Percentiles rank a stretch among this genome's conserved stretches.
Evolutionary conservation across 2,797 vertebrate species (phyloP).

Genomic region (Pteropus rufus): DNA sequence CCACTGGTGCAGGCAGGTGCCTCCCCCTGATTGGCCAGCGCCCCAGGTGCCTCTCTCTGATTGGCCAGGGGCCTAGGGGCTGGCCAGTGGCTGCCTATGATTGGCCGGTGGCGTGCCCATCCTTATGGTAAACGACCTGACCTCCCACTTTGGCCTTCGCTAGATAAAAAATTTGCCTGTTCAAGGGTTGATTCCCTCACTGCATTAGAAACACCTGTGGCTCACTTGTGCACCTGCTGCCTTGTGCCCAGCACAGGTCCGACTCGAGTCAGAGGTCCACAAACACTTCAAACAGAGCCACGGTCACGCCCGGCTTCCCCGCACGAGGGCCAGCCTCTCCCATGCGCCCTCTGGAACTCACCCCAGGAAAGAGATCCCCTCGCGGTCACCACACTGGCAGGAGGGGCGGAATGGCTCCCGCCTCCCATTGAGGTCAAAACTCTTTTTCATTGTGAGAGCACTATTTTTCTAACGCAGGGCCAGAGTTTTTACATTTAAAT

Average conservation of each 20-base stretch:
- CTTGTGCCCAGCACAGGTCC: neutral
- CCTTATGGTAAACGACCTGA: neutral
- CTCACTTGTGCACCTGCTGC: neutral
- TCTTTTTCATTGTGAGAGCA: neutral
- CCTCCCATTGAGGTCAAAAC: neutral
- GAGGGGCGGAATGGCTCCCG: fast-evolving
- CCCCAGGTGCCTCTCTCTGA: neutral
- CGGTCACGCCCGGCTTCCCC: neutral
- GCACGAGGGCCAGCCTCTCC: neutral
- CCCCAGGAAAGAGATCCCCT: neutral
- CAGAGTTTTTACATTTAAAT: neutral
- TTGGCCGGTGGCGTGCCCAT: neutral
- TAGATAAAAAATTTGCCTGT: neutral
- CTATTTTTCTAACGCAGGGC: neutral
- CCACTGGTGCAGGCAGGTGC: neutral
- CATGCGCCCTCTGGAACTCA: fast-evolving
- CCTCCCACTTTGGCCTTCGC: neutral
- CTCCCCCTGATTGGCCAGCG: neutral
- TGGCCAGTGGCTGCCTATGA: too few relatives aligned
- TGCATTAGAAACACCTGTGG: fast-evolving
- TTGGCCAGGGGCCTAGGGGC: neutral
- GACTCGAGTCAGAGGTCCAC: fast-evolving
- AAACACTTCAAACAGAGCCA: neutral
- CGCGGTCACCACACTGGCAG: fast-evolving
- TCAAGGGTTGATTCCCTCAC: fast-evolving